Evolutionary conservation across 2,113 vertebrate genomes (phyloP), one percentile per base, ranked within the genome.

Genomic region (Girardinichthys multiradiatus): DNA sequence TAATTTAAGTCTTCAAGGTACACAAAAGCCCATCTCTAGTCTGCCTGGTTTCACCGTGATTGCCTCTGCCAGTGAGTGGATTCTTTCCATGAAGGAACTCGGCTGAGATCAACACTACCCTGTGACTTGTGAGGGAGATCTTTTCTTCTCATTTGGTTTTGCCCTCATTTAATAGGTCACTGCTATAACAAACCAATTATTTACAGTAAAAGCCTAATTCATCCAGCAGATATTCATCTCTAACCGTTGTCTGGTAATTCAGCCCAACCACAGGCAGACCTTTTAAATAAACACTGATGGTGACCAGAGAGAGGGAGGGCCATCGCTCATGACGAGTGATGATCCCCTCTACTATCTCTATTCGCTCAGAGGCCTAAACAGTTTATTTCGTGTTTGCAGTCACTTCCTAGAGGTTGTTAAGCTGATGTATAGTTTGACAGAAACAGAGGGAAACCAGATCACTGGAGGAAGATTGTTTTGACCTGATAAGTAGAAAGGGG

Each of bases 311-410:
- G 94, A 96, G 95, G 95, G 94, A 94, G 95, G 92, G 95, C 96
- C 94, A 96, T 96, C 93, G 95, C 93, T 97, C 95, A 95, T 91
- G 93, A 94, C 94, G 94, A 94, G 94, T 95, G 96, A 97, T 97
- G 96, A 94, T 95, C 96, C 94, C 92, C 95, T 96, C 95, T 94
- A 91, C 93, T 98, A 97, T 98, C 96, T 97, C 93, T 94, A 93
- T 93, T 94, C 90, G 90, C 94, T 94, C 89, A 13, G 67, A 92
- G 94, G 94, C 94, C 95, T 96, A 98, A 98, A 98, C 97, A 97
- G 96, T 98, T 96, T 97, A 98, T 96, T 96, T 97, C 95, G 94
- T 96, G 95, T 98, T 97, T 97, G 95, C 96, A 95, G 94, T 96
- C 95, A 96, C 96, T 97, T 99, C 96, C 97, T 97, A 91, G 91